These are phyloP conservation scores for Cynocephalus volans DNA, from an alignment of 2,113 vertebrate species.

Conservation along the genomic window DNA sequence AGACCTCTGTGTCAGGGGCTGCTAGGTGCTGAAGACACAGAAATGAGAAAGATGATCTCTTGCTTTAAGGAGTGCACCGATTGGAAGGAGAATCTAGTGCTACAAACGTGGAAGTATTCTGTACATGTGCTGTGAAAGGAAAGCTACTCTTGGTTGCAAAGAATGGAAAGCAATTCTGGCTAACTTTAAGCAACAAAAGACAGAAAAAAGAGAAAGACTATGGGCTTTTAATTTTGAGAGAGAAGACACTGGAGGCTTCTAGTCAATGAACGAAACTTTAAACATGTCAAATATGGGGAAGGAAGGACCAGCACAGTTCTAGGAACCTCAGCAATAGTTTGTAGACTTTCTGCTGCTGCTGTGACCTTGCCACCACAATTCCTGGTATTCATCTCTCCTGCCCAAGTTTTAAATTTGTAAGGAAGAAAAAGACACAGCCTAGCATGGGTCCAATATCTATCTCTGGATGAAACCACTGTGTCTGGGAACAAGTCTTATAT, in stretches of 20 bases:
- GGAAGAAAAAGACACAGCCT: not conserved
- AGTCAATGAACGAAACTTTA: not conserved
- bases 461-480: not conserved
- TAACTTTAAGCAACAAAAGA: not conserved
- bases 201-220: accelerated
- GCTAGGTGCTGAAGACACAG: not conserved
- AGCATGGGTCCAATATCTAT: no score
- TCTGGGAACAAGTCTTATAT: not conserved
- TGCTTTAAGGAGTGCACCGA: not conserved
- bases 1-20: not conserved
- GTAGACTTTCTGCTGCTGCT: not conserved
- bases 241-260: not conserved
- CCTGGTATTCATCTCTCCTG: not conserved
- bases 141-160: not conserved
- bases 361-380: not conserved
- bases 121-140: not conserved
- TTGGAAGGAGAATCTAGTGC: not conserved
- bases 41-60: not conserved
- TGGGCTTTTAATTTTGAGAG: not conserved
- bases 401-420: not conserved
- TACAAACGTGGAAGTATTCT: not conserved
- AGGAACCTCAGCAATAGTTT: not conserved
- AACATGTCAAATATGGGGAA: not conserved
- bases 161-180: not conserved
- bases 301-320: no score